Conservation (phyloP, 37 sponge, comb jelly and placozoan genomes). For the Beroe forskalii region DNA sequence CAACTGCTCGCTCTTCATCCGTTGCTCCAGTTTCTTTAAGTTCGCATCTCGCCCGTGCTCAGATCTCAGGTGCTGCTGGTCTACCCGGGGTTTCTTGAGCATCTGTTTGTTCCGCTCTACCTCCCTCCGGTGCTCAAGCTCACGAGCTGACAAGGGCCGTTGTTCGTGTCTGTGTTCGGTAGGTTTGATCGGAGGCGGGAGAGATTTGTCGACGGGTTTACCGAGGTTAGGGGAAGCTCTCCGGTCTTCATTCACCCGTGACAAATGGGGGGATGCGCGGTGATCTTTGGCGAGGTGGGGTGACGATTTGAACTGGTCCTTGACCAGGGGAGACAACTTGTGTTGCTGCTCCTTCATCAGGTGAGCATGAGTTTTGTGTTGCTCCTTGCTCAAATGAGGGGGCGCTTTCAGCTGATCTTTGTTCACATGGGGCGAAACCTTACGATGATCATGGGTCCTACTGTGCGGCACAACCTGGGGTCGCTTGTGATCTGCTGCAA, state of each 20-base stretch:
- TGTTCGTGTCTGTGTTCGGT: constrained; percentile 32
- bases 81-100: background rate
- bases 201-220: background rate
- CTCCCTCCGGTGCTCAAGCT: background rate
- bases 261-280: background rate
- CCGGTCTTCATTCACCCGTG: background rate
- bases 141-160: background rate
- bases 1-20: constrained; percentile 48
- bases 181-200: background rate
- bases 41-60: background rate
- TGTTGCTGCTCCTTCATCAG: constrained; percentile 2
- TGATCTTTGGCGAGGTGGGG: background rate
- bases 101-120: constrained; percentile 11
- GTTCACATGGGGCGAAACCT: background rate
- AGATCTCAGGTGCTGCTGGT: background rate
- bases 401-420: background rate
- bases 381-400: background rate
- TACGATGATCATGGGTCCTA: background rate
- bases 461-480: background rate
- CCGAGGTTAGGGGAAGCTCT: background rate
- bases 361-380: background rate
- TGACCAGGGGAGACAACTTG: background rate
- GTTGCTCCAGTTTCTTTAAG: constrained; percentile 35
- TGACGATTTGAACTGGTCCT: constrained; percentile 4
- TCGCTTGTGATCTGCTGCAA: background rate